Evolutionary conservation across 1,140 invertebrate genomes (phyloP).

Genomic region (Trigoniulus corallinus): DNA sequence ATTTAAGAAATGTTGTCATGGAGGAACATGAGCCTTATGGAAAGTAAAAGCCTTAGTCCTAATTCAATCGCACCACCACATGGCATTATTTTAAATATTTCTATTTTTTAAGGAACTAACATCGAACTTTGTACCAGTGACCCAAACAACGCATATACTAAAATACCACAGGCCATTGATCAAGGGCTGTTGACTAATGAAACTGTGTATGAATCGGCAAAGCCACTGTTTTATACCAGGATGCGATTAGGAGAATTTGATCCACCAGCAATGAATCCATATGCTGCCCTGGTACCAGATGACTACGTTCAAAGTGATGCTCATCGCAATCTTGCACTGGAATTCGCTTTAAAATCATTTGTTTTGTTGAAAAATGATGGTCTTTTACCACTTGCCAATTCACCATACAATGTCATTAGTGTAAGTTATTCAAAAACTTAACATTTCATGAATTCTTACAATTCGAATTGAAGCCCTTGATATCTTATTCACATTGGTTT

Average conservation of each 20-base stretch:
- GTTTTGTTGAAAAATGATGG: conserved; percentile 22
- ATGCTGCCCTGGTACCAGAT: conserved; percentile 12
- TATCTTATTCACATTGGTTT: no score
- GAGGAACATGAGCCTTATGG: background rate
- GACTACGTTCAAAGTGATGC: conserved; percentile 16
- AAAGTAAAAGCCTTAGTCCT: background rate
- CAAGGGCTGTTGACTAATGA: conserved; percentile 8
- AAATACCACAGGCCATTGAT: conserved; percentile 7
- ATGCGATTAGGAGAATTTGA: conserved; percentile 26
- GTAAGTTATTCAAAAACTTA: conserved; percentile 8
- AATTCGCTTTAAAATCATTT: conserved; percentile 18
- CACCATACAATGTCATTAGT: conserved; percentile 1
- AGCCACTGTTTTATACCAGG: conserved; percentile 24
- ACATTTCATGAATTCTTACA: no score
- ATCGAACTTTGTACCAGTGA: conserved; percentile 6
- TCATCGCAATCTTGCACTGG: conserved; percentile 16
- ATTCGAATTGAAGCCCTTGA: no score
- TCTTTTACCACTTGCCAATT: conserved; percentile 13
- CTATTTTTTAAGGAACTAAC: conserved; percentile 9
- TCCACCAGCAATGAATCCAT: conserved; percentile 21
- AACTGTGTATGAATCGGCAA: conserved; percentile 13
- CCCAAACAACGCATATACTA: conserved; percentile 1
- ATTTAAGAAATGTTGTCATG: background rate
- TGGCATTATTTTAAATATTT: background rate
- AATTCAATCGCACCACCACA: background rate